Base-by-base conservation (phyloP, 2,888 invertebrate genomes). In the Epirrhoe tristata region DNA sequence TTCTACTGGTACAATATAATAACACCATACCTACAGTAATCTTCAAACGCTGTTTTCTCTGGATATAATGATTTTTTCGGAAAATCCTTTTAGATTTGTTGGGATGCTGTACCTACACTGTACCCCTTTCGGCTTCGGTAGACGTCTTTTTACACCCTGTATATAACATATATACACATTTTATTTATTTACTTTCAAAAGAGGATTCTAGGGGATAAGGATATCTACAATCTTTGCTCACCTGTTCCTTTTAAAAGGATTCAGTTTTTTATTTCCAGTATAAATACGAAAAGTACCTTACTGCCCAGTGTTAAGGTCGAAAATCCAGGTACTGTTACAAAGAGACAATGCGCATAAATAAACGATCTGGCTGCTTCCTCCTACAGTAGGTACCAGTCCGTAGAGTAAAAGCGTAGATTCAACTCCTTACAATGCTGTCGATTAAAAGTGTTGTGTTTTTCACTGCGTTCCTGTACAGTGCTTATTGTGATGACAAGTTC, bases 351-450 rank as follows among this genome's bases (percentile, higher is more conserved):
- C 67, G 80, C 83, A 86, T 89, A 89, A 85, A 89, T 89, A 87
- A 68, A 77, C 78, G 79, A 63, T 69, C 77, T 68, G 67, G 71
- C 74, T 71, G 76, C 70, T 63, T 69, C 65, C 67, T 72, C 39
- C 62, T 81, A 80, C 90, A 90, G 89, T 89, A 77, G 77, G 80
- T 82, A 81, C 77, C 73, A 78, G 81, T 81, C 87, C 79, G 80
- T 84, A 76, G 80, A 76, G 78, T 72, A 74, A 78, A 79, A 80
- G 78, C 76, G 75, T 74, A 75, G 66, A 72, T 57, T 59, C 66
- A 70, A 69, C 60, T 17, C 5, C 24, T 8, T 66, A 84, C 73
- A 77, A 90, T 91, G 89, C 75, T 81, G 69, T 73, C 80, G 8
- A 56, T 78, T 50, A 73, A 79, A 58, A 79, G 80, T 81, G 77